phyloP scores from a whole-genome alignment of 2,113 vertebrate species.

The Pygoscelis adeliae region DNA sequence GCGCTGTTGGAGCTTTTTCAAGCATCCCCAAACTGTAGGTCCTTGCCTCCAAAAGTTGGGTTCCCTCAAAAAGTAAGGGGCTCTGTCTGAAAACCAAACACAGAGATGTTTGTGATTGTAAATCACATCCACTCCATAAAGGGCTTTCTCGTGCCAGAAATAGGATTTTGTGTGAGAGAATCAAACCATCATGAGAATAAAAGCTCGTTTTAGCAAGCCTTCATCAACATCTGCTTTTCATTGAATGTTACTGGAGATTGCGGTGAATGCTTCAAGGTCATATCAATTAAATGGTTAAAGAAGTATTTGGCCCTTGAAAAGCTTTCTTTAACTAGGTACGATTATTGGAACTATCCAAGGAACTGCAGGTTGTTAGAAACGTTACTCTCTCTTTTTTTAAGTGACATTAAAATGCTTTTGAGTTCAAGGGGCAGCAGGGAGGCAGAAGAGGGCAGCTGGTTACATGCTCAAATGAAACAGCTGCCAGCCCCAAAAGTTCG shows the following conservation, averaged over 20 bases:
- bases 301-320: conserved; percentile 66
- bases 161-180: conserved; percentile 25
- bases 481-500: conserved; percentile 58
- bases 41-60: background rate
- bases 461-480: conserved; percentile 58
- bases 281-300: conserved; percentile 72
- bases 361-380: conserved; percentile 63
- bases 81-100: background rate
- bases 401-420: conserved; percentile 70
- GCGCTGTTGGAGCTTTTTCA: background rate
- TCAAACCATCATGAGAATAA: conserved; percentile 34
- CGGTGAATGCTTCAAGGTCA: conserved; percentile 76
- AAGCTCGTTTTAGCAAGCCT: conserved; percentile 43
- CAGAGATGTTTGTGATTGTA: background rate
- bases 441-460: conserved; percentile 65
- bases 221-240: conserved; percentile 82
- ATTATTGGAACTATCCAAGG: conserved; percentile 45
- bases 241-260: conserved; percentile 70
- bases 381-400: conserved; percentile 30
- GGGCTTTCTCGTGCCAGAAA: background rate
- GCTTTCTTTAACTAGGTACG: conserved; percentile 48
- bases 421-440: conserved; percentile 68
- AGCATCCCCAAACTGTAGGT: background rate
- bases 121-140: conserved; percentile 1
- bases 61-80: background rate